These are phyloP conservation scores for Diplolepis rosae DNA, from an alignment of 2,888 invertebrate species.

Conservation along the genomic window DNA sequence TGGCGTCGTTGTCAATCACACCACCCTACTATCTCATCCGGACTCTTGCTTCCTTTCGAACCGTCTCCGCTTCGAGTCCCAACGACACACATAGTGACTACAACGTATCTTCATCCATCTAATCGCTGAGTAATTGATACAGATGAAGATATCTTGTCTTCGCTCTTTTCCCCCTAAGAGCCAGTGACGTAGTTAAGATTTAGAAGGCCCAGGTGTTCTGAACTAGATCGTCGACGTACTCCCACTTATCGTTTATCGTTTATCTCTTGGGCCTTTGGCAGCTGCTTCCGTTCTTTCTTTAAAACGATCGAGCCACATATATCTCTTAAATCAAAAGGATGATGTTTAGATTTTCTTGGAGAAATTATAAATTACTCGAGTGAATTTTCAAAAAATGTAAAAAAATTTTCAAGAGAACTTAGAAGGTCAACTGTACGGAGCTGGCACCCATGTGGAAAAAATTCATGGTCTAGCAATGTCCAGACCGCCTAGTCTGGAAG, in stretches of 20 bases:
- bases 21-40: slow-evolving; percentile 46
- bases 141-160: slow-evolving; percentile 65
- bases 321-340: neutral
- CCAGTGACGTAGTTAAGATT: slow-evolving; percentile 21
- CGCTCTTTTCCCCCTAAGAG: slow-evolving; percentile 14
- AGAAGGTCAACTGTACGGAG: too few relatives aligned
- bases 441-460: too few relatives aligned
- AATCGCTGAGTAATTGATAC: slow-evolving; percentile 74
- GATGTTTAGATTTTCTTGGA: neutral
- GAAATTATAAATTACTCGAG: neutral
- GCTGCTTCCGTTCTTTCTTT: slow-evolving; percentile 31
- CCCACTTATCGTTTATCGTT: slow-evolving; percentile 24
- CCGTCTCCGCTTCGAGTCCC: slow-evolving; percentile 51
- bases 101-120: slow-evolving; percentile 69
- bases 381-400: too few relatives aligned
- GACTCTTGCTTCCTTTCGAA: slow-evolving; percentile 42
- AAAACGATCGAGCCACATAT: slow-evolving; percentile 25
- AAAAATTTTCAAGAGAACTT: too few relatives aligned
- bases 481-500: too few relatives aligned
- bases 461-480: too few relatives aligned
- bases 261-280: slow-evolving; percentile 16
- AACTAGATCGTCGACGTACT: neutral
- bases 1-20: slow-evolving; percentile 71
- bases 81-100: slow-evolving; percentile 38
- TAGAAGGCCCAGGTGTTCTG: slow-evolving; percentile 24